phyloP scores from a whole-genome alignment of 1,140 invertebrate species.

The Grapholita molesta region DNA sequence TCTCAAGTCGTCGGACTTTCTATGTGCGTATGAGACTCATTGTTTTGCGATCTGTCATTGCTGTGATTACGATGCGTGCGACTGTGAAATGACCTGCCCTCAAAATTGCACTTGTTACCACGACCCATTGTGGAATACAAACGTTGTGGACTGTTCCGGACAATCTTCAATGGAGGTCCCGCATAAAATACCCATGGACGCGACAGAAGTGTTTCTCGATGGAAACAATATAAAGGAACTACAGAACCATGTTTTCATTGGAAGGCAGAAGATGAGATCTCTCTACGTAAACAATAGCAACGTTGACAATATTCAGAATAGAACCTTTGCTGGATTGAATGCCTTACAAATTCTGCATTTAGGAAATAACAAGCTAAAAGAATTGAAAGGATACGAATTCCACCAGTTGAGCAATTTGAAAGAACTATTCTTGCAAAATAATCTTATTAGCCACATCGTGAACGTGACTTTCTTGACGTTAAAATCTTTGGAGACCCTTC shows the following conservation, averaged over 20 bases:
- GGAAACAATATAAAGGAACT: conserved; percentile 91
- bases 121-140: conserved; percentile 94
- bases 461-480: conserved; percentile 90
- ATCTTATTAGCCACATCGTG: conserved; percentile 86
- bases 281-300: conserved; percentile 92
- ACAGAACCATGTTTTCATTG: conserved; percentile 94
- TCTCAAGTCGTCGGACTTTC: conserved; percentile 87
- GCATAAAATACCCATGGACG: conserved; percentile 94
- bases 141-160: conserved; percentile 93
- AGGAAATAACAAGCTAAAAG: conserved; percentile 89
- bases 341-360: conserved; percentile 90
- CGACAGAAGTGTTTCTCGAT: conserved; percentile 94
- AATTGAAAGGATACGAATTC: conserved; percentile 93
- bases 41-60: conserved; percentile 96
- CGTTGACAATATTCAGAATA: conserved; percentile 92
- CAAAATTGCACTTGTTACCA: conserved; percentile 95
- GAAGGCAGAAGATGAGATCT: conserved; percentile 91
- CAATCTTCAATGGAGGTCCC: conserved; percentile 88
- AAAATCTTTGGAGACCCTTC: conserved; percentile 87
- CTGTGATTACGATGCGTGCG: conserved; percentile 96
- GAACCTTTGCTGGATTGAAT: conserved; percentile 93
- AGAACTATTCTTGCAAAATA: conserved; percentile 93
- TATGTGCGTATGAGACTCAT: conserved; percentile 94
- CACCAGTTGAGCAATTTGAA: conserved; percentile 88
- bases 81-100: conserved; percentile 97